phyloP scores from a whole-genome alignment of 2,797 vertebrate species.

The Acanthis flammea region DNA sequence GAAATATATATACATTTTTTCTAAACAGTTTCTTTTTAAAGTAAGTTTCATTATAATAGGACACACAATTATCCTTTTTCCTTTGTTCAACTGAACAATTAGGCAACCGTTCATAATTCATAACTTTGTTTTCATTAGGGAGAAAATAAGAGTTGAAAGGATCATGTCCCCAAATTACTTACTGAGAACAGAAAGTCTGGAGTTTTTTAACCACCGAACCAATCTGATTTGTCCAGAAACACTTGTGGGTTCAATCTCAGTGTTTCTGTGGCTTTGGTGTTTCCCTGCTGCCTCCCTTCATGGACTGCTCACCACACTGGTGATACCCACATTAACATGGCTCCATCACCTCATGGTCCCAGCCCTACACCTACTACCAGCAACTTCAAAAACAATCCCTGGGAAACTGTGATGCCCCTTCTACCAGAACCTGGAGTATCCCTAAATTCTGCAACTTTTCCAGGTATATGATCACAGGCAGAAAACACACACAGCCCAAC shows the following conservation, averaged over 20 bases:
- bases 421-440: background rate
- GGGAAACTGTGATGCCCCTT: background rate
- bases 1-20: background rate
- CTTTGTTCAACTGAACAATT: background rate
- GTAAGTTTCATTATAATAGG: background rate
- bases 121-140: background rate
- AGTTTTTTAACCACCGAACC: background rate
- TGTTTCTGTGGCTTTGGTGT: background rate
- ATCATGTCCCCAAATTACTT: background rate
- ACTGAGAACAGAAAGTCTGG: background rate
- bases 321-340: background rate
- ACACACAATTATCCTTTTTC: background rate
- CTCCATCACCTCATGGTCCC: background rate
- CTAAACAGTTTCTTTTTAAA: background rate
- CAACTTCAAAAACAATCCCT: background rate
- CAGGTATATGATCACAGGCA: background rate
- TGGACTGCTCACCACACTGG: background rate
- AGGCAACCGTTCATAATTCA: background rate
- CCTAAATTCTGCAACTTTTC: background rate
- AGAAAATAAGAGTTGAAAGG: background rate
- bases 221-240: background rate
- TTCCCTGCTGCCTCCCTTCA: background rate
- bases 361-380: background rate
- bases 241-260: background rate
- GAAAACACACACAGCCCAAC: background rate